A percentile compares a stretch with the other conserved stretches of the same genome.
Conservation (phyloP, 2,888 invertebrate species). For the Tanytarsus gracilentus region DNA sequence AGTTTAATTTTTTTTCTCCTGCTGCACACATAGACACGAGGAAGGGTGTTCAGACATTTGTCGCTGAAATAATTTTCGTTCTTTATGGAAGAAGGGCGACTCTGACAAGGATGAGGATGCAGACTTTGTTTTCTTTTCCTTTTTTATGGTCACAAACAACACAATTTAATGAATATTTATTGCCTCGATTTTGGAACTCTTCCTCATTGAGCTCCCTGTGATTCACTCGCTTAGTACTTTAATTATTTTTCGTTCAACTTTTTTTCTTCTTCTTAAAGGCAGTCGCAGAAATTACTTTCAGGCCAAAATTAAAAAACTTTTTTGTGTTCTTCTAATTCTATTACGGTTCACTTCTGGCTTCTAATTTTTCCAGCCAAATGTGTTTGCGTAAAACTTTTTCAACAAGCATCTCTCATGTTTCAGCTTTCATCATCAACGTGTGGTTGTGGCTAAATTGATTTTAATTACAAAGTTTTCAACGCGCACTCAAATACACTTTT, state of each 20-base stretch:
- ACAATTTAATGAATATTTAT: slow-evolving; percentile 13
- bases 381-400: background rate
- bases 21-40: no score
- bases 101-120: background rate
- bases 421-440: background rate
- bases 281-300: no score
- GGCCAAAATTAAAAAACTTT: no score
- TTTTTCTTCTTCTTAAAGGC: background rate
- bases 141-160: background rate
- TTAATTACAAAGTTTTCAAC: slow-evolving; percentile 19
- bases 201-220: background rate
- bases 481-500: background rate
- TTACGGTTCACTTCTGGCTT: background rate
- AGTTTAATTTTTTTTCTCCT: slow-evolving; percentile 10
- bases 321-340: background rate
- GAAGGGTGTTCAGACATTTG: slow-evolving; percentile 18
- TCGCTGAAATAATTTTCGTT: background rate
- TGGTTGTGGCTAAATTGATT: slow-evolving; percentile 6
- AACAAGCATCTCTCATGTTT: background rate
- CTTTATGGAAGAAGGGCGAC: background rate
- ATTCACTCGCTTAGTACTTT: background rate
- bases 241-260: background rate
- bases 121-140: background rate
- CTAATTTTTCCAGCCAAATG: background rate
- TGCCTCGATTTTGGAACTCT: background rate